Conservation (phyloP, 2,888 invertebrate genomes). For the Nezara viridula region DNA sequence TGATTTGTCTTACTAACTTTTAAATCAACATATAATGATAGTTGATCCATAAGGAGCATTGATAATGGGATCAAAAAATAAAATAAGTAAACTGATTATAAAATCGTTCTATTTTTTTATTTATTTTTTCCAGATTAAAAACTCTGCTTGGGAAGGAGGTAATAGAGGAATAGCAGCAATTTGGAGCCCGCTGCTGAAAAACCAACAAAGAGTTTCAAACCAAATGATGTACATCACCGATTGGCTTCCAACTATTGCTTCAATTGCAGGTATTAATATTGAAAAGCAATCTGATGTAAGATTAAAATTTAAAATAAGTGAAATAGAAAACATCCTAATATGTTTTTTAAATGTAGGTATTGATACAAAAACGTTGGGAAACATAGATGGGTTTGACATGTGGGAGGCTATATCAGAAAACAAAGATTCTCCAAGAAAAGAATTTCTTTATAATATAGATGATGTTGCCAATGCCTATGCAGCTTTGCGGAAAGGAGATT, state of each 20-base stretch:
- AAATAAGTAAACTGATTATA: too few relatives aligned
- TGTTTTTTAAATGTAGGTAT: conserved; percentile 62
- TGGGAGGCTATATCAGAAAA: conserved; percentile 70
- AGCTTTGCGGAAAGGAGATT: conserved; percentile 69
- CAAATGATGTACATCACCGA: conserved; percentile 85
- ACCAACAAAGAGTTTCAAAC: conserved; percentile 73
- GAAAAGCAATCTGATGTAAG: background rate
- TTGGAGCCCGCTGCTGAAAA: conserved; percentile 77
- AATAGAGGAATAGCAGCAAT: conserved; percentile 83
- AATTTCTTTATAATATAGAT: conserved; percentile 90
- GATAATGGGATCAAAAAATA: too few relatives aligned
- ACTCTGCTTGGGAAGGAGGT: conserved; percentile 88
- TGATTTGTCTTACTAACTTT: too few relatives aligned
- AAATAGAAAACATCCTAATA: background rate
- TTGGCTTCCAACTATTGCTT: conserved; percentile 82
- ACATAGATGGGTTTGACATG: conserved; percentile 68
- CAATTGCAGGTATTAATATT: conserved; percentile 67
- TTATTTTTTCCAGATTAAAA: conserved; percentile 75
- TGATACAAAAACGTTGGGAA: conserved; percentile 63
- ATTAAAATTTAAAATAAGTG: background rate
- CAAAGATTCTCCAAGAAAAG: conserved; percentile 69
- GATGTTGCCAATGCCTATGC: conserved; percentile 71
- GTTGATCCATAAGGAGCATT: too few relatives aligned
- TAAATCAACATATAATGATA: too few relatives aligned
- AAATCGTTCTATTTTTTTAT: too few relatives aligned